Base-by-base conservation (phyloP, 2,888 invertebrate genomes). In the Argyresthia albistria region DNA sequence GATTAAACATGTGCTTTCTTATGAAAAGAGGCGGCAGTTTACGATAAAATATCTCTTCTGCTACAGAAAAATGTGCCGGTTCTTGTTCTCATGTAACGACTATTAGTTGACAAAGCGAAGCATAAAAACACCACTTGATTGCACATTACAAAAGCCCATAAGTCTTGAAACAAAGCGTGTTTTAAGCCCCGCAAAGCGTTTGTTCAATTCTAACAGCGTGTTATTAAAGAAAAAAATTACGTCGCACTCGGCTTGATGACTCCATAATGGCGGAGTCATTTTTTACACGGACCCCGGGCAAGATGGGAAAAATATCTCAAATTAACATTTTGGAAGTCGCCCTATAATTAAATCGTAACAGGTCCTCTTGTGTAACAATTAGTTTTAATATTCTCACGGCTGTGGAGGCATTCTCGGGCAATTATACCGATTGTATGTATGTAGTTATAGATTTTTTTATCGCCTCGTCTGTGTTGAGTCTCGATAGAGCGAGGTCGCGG, bases 331-430 rank as follows among this genome's bases (percentile, higher is more conserved):
- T 59, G 66, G 57, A 62, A 70, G 70, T 71, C 70, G 64, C 77
- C 73, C 76, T 77, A 65, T 79, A 73, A 83, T 82, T 82, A 82
- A 77, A 76, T 73, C 71, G 67, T 67, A 72, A 68, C 64, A 60
- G 66, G 67, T 63, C 66, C 49, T 53, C 51, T 42, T 46, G n/a
- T 65, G 59, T 64, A 60, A 63, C 66, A 59, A 53, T 57, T 55
- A 54, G 53, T 50, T 51, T 56, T 8, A 53, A 47, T 54, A 54
- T 62, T 60, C 62, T 58, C 76, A 79, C 76, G 77, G 65, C 64
- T 66, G 61, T 63, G 64, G 64, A 60, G 57, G 46, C 35, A 51
- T 54, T 73, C 66, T 72, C 76, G 67, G 68, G 62, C 62, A 37
- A 25, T 14, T 10, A 35, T 15, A 35, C 43, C 12, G 43, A 12